Base-by-base conservation (phyloP, 2,797 vertebrate species). In the Antrozous pallidus region DNA sequence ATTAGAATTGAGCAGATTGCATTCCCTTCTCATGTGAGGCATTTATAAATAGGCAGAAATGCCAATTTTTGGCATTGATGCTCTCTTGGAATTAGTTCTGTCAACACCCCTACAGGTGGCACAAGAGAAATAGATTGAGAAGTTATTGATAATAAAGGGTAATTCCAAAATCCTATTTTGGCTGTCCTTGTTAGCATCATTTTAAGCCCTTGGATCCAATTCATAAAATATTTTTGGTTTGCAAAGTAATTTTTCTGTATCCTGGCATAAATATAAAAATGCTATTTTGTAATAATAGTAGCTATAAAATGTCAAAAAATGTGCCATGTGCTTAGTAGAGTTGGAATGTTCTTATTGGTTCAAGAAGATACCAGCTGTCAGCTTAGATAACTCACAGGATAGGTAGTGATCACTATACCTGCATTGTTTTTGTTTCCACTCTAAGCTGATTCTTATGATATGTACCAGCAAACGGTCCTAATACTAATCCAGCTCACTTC, bases 121-220 rank as follows among this genome's bases (percentile, higher is more conserved):
- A 96, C 42, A 74, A 40, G 45, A 96, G 45, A 95, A 96, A 85
- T 58, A 89, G 70, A 95, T 82, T 85, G 69, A 93, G 91, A 95
- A 87, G 22, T 79, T 85, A 17, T 89, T 95, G 56, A 74, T 85
- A 58, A 47, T 70, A 88, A 28, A 17, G 6, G 47, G 51, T 92
- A 45, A 91, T 95, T 85, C 58, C 51, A 36, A 88, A 96, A 93
- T 90, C 14, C 14, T 14, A 45, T 82, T 93, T 94, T 85, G 92
- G 42, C 56, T 83, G 16, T 93, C 61, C 17, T 84, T 14, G 56
- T 93, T 47, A 93, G 81, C 40, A 93, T 74, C 49, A 42, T 88
- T 81, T 95, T 84, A 91, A 96, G 58, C 8, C 20, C 18, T n/a
- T 96, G 77, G 47, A 92, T 54, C 8, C 58, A 31, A 87, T 38